Conservation (phyloP, 1,140 invertebrate species). For the Danaus plexippus region DNA sequence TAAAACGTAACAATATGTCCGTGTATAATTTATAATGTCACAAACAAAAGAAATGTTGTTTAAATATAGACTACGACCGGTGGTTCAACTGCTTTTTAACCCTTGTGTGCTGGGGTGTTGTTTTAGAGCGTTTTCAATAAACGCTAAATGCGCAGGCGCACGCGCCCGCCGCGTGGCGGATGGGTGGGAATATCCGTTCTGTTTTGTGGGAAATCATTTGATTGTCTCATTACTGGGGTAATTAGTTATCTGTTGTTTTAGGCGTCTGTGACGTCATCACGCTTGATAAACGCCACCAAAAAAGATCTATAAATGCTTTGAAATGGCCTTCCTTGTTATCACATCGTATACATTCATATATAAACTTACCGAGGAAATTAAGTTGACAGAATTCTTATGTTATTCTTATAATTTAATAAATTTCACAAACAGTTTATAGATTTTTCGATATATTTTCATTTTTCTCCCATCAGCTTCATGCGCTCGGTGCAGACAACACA, state of each 20-base stretch:
- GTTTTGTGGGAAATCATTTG: too few species aligned
- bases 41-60: constrained; percentile 6
- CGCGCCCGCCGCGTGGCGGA: constrained; percentile 43
- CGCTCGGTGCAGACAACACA: not conserved
- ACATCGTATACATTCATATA: not conserved
- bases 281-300: not conserved
- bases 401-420: constrained; percentile 2
- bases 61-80: constrained; percentile 18
- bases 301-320: not conserved
- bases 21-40: constrained; percentile 19
- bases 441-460: constrained; percentile 18
- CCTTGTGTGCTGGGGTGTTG: constrained; percentile 51
- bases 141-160: constrained; percentile 51
- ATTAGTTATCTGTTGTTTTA: too few species aligned
- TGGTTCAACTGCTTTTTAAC: constrained; percentile 63
- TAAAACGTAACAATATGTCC: constrained; percentile 23
- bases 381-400: not conserved
- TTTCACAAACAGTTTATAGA: too few species aligned
- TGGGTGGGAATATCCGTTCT: constrained; percentile 60
- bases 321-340: too few species aligned
- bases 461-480: not conserved
- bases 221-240: too few species aligned
- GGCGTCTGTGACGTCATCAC: too few species aligned
- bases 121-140: constrained; percentile 63
- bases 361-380: too few species aligned